phyloP scores from a whole-genome alignment of 2,888 invertebrate species.

The Scelioninae gen. 2 region DNA sequence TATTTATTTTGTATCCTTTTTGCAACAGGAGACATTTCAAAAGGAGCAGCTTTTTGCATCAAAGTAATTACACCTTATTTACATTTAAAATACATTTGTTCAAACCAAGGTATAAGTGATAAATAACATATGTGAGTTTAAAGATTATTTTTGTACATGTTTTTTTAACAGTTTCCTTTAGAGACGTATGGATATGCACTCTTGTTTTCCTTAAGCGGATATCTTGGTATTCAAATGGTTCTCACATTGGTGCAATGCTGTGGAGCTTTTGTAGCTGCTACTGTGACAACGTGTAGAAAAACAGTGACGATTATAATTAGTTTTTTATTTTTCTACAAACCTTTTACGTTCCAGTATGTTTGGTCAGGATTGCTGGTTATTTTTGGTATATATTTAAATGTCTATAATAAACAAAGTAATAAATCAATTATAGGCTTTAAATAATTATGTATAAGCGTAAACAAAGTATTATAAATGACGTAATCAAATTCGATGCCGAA shows the following conservation, averaged over 20 bases:
- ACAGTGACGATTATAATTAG: slow-evolving; percentile 94
- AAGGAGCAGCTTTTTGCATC: slow-evolving; percentile 86
- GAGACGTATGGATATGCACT: slow-evolving; percentile 90
- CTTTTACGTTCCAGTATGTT: slow-evolving; percentile 92
- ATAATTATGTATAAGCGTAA: slow-evolving; percentile 60
- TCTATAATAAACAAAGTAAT: slow-evolving; percentile 83
- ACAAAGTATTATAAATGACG: slow-evolving; percentile 64
- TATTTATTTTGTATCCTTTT: slow-evolving; percentile 87
- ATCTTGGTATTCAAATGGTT: slow-evolving; percentile 95
- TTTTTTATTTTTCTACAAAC: slow-evolving; percentile 95
- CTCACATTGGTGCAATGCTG: slow-evolving; percentile 90
- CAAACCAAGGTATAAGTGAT: too few species aligned
- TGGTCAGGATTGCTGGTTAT: slow-evolving; percentile 94
- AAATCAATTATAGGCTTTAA: slow-evolving; percentile 47
- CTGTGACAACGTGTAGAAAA: slow-evolving; percentile 93
- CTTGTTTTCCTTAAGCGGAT: slow-evolving; percentile 91
- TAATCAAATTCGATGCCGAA: slow-evolving; percentile 66
- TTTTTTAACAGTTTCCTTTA: slow-evolving; percentile 80
- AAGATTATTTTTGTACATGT: too few species aligned
- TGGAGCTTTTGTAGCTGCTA: slow-evolving; percentile 95
- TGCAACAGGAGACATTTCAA: slow-evolving; percentile 83
- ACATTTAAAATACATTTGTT: too few species aligned
- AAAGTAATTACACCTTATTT: slow-evolving; percentile 83
- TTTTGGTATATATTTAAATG: slow-evolving; percentile 94
- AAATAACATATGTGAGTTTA: too few species aligned